These are phyloP conservation scores for Linurgus olivaceus DNA, from an alignment of 2,797 vertebrate species.

Conservation along the genomic window DNA sequence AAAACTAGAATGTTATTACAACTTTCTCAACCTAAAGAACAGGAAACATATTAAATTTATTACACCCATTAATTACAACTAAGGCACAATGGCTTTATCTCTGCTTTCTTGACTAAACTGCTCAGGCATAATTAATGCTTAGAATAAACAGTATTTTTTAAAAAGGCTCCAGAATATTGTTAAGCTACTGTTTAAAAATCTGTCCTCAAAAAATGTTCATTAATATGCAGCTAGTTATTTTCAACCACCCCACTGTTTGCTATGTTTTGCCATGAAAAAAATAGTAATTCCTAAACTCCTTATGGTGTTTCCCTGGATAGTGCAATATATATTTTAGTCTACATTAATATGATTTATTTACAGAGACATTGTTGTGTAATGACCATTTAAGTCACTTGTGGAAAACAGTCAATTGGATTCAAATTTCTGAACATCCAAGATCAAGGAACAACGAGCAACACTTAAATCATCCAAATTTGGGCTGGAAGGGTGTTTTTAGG, in stretches of 20 bases:
- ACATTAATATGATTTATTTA: background rate
- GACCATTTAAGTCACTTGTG: background rate
- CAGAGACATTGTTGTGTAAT: background rate
- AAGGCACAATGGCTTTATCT: background rate
- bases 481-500: background rate
- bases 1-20: background rate
- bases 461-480: background rate
- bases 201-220: background rate
- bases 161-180: background rate
- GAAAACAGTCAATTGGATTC: background rate
- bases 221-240: background rate
- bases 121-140: background rate
- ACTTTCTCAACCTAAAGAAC: background rate
- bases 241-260: background rate
- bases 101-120: background rate
- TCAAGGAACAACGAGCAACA: background rate
- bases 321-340: background rate
- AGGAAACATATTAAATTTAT: background rate
- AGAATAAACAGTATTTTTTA: background rate
- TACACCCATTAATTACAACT: background rate
- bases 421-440: background rate
- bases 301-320: background rate
- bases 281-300: fast-evolving
- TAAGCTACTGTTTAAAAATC: background rate
- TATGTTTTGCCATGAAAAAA: background rate